Conservation (phyloP, 2,888 invertebrate species). For the Aquatica leii region DNA sequence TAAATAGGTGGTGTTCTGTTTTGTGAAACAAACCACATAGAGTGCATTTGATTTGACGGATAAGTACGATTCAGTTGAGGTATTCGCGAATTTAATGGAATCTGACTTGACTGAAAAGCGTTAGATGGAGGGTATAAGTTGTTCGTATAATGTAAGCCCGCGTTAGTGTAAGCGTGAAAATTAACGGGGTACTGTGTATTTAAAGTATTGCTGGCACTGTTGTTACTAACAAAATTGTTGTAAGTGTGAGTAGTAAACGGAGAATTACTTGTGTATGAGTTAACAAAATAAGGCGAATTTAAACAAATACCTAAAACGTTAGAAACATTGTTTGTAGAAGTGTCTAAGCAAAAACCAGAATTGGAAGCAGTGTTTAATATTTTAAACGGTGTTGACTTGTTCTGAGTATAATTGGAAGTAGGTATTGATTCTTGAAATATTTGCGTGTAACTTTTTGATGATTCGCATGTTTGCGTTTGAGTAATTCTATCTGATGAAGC, state of each 20-base stretch:
- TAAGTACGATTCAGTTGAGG: slow-evolving; percentile 15
- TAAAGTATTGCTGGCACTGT: background rate
- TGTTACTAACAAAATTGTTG: background rate
- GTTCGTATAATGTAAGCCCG: background rate
- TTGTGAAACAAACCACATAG: slow-evolving; percentile 21
- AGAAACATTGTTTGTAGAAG: background rate
- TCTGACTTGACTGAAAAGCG: slow-evolving; percentile 13
- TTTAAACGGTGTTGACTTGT: too few relatives aligned
- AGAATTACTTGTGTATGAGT: background rate
- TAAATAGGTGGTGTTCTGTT: slow-evolving; percentile 17
- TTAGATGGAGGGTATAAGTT: slow-evolving; percentile 6
- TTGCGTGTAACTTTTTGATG: slow-evolving; percentile 8
- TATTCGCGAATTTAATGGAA: slow-evolving; percentile 6
- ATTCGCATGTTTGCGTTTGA: too few relatives aligned
- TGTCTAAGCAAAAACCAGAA: too few relatives aligned
- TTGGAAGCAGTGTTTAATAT: too few relatives aligned
- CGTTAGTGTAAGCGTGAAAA: slow-evolving; percentile 1
- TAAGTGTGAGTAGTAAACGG: background rate
- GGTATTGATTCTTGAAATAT: background rate
- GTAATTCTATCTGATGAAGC: too few relatives aligned
- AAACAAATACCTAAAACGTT: background rate
- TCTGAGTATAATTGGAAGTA: too few relatives aligned
- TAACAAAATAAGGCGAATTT: background rate
- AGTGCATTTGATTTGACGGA: slow-evolving; percentile 12
- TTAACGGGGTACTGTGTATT: slow-evolving; percentile 5